Evolutionary conservation across 2,113 vertebrate species (phyloP), one percentile per base, ranked within the genome.

Genomic region (Oreochromis tanganicae): DNA sequence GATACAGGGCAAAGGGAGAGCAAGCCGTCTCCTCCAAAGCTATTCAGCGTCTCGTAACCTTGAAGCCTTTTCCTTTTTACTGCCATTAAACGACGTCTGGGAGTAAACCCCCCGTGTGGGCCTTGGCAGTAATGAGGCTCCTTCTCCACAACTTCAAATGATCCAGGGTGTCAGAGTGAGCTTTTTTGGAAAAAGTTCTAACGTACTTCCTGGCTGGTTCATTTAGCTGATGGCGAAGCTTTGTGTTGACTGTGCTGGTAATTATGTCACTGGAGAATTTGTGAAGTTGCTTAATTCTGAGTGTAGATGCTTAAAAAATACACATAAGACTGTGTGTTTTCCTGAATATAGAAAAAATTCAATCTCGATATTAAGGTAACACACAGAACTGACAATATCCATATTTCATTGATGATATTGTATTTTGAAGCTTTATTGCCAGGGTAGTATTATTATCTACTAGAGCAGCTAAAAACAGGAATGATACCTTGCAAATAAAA

Each of bases 41-140:
- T 46, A 89, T 92, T 93, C 93, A 88, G 89, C 90, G 85, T 93
- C 94, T 95, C 91, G 66, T 95, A 95, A 94, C 95, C 93, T 92
- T 85, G 32, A 90, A 94, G 93, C 86, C 89, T 93, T 94, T 93
- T 91, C 87, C 90, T 88, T 95, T 96, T 95, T 93, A 95, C 89
- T 89, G 93, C 94, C 92, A 89, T 93, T 96, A 92, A 95, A 95
- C 71, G 84, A 85, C 11, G 94, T 94, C 94, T 95, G 93, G 87
- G 89, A 94, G 92, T 81, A 75, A 91, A 79, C 80, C 59, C 84
- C 90, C 88, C 48, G 17, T 86, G 89, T 82, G 85, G 90, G 92
- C 81, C 87, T 36, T 41, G 71, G 41, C 84, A 57, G 93, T 95
- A 95, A 96, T 93, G 93, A 95, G 94, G 90, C 91, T 94, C 90